A percentile compares a stretch with the other conserved stretches of the same genome.
Conservation (phyloP, 2,113 vertebrate genomes). For the Ardeotis arabs region DNA sequence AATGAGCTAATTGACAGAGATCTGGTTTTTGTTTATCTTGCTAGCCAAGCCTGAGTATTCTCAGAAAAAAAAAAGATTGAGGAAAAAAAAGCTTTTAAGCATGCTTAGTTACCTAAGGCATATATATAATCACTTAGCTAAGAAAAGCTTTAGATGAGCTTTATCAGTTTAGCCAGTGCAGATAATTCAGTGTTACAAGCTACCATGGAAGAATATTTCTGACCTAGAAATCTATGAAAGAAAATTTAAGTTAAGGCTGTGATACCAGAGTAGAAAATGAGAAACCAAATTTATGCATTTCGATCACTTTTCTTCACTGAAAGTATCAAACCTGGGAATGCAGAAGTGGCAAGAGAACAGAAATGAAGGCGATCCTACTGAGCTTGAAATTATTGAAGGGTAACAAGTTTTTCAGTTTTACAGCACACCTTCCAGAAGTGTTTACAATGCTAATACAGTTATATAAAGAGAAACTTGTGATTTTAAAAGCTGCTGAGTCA, state of each 20-base stretch:
- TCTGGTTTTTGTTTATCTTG: background rate
- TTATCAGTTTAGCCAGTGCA: background rate
- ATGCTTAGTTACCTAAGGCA: background rate
- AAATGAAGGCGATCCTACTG: background rate
- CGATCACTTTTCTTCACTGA: background rate
- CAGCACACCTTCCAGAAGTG: background rate
- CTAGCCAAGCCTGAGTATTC: background rate
- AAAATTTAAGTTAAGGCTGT: background rate
- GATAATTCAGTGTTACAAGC: background rate
- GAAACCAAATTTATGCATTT: background rate
- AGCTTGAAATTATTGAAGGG: background rate
- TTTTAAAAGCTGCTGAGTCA: slow-evolving; percentile 14
- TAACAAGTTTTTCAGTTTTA: slow-evolving; percentile 3
- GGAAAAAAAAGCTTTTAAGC: background rate
- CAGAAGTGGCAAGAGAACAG: background rate
- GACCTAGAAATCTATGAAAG: background rate
- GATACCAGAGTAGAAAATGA: background rate
- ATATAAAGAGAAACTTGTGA: background rate
- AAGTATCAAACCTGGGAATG: background rate
- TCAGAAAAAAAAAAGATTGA: background rate
- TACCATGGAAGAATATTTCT: background rate
- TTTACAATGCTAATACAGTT: background rate
- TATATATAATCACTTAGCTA: background rate
- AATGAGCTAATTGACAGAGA: background rate
- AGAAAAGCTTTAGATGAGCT: background rate